phyloP scores from a whole-genome alignment of 2,888 invertebrate species.

The Lepas anatifera region DNA sequence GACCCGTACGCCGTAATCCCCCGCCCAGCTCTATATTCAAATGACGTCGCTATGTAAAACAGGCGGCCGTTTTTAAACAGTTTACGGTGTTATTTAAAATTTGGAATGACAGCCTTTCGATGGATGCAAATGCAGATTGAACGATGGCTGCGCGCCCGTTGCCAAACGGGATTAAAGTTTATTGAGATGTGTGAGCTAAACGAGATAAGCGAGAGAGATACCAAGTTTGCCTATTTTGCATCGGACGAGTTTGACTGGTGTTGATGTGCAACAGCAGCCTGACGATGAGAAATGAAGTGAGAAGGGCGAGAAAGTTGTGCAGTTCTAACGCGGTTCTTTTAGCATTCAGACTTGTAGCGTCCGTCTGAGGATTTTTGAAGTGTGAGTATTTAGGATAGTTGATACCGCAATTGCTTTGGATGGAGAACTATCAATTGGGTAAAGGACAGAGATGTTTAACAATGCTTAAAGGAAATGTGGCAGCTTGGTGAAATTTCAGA shows the following conservation, averaged over 20 bases:
- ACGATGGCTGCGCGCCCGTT: background rate
- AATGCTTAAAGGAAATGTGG: no score
- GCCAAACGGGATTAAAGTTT: conserved; percentile 11
- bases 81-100: conserved; percentile 11
- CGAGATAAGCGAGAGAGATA: background rate
- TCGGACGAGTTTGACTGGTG: conserved; percentile 1
- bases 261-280: background rate
- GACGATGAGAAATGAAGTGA: conserved; percentile 3
- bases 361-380: no score
- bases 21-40: conserved; percentile 2
- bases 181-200: background rate
- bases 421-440: no score
- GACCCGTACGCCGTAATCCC: background rate
- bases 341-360: no score
- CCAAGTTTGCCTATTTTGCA: conserved; percentile 9
- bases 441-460: no score
- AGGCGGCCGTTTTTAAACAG: conserved; percentile 9
- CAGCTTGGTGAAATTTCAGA: no score
- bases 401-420: no score
- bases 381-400: no score
- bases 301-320: no score
- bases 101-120: conserved; percentile 12
- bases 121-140: conserved; percentile 12
- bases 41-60: conserved; percentile 8
- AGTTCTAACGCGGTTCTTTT: no score